Evolutionary conservation across 2,113 vertebrate genomes (phyloP), one percentile per base, ranked within the genome.

Genomic region (Pseudois nayaur): DNA sequence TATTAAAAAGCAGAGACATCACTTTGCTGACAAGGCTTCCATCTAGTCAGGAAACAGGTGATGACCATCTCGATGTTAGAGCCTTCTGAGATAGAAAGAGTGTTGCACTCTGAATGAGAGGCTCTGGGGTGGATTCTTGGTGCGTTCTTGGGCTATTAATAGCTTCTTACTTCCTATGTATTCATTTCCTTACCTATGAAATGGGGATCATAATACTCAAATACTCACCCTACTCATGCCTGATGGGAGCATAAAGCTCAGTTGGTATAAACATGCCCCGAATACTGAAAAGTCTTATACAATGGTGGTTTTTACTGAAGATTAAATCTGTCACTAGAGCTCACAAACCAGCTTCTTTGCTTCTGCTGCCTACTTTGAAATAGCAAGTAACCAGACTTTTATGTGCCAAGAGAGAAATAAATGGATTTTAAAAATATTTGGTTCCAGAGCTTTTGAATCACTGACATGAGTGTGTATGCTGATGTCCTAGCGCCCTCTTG

Each of bases 391-490:
- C 91, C 48, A 89, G 86, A 81, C 43, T 60, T 78, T 15, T 88
- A 25, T 59, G n/a, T 83, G 89, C 78, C 71, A 74, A 92, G 86
- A 97, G 40, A 84, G 36, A 97, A 97, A 94, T 81, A 85, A 81
- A 90, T 87, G 54, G 91, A 94, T 96, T 95, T 96, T 97, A 62
- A 2, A 97, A 96, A 88, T 95, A 60, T 45, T 97, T 96, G 54
- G 27, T 87, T 54, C 67, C 48, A 76, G 85, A 59, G 91, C 52
- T 83, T 97, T 81, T 91, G 87, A 97, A 86, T 59, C 86, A 64
- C 43, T 89, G 91, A 40, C 13, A 50, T 31, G 52, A 64, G 43
- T 74, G n/a, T 55, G 52, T 59, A 62, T 78, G 59, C 64, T 92
- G 33, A 40, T 48, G 52, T 96, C 82, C 92, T 27, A 27, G 82